Evolutionary conservation across 1,140 invertebrate genomes (phyloP).

Genomic region (Drosophila burlai): DNA sequence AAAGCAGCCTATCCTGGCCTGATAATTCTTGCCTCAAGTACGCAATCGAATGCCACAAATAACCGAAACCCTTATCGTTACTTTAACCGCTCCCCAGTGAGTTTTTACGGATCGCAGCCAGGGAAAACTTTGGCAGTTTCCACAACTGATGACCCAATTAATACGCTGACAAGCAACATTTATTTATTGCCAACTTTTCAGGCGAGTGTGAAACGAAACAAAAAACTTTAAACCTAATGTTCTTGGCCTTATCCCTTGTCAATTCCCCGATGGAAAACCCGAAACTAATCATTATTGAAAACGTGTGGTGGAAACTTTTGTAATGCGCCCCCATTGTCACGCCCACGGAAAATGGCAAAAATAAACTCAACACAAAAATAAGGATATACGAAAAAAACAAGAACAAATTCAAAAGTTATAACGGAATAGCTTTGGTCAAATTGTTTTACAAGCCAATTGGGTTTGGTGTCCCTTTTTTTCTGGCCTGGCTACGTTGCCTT

Average conservation of each 20-base stretch:
- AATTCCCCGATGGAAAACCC: conserved; percentile 22
- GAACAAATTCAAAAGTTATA: conserved; percentile 61
- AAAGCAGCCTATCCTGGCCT: conserved; percentile 14
- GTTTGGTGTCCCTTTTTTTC: conserved; percentile 47
- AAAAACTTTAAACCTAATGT: conserved; percentile 51
- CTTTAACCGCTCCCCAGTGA: conserved; percentile 37
- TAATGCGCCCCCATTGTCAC: conserved; percentile 42
- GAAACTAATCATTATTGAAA: conserved; percentile 79
- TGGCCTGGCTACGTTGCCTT: conserved; percentile 3
- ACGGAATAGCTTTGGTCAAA: conserved; percentile 72
- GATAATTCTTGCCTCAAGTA: conserved; percentile 28
- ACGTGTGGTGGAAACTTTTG: conserved; percentile 60
- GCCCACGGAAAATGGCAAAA: conserved; percentile 17
- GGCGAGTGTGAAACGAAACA: conserved; percentile 1
- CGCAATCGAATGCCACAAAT: conserved; percentile 45
- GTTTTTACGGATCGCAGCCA: conserved; percentile 27
- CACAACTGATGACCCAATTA: conserved; percentile 55
- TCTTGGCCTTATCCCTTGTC: conserved; percentile 33
- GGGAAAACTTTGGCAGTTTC: conserved; percentile 42
- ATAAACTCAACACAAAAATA: conserved; percentile 3
- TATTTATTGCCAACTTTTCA: conserved; percentile 61
- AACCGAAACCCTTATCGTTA: conserved; percentile 34
- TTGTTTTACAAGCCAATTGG: conserved; percentile 71
- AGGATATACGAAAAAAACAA: conserved; percentile 7
- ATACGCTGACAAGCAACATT: conserved; percentile 47